A percentile compares a stretch with the other conserved stretches of the same genome.
These are phyloP conservation scores for Protobothrops flavoviridis DNA, from an alignment of 2,113 vertebrate species.

Conservation along the genomic window DNA sequence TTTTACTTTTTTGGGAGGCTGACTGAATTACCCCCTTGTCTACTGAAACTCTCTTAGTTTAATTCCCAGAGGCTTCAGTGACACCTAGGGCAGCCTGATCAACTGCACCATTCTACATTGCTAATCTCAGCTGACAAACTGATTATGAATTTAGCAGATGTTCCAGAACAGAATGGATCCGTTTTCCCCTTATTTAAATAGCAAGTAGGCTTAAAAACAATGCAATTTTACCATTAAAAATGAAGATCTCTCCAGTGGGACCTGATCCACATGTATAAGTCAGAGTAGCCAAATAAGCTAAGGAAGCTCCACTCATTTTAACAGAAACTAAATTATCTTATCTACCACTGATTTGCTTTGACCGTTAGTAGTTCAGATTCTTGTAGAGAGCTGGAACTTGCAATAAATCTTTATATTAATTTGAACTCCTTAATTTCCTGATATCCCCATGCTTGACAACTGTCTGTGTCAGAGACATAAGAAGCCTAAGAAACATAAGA, in stretches of 20 bases:
- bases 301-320: slow-evolving; percentile 9
- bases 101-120: slow-evolving; percentile 55
- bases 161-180: slow-evolving; percentile 44
- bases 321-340: neutral
- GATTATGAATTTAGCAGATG: slow-evolving; percentile 53
- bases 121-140: slow-evolving; percentile 43
- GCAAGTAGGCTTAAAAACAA: slow-evolving; percentile 25
- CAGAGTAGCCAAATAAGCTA: slow-evolving; percentile 23
- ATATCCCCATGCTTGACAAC: neutral
- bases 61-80: slow-evolving; percentile 54
- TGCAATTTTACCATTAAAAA: slow-evolving; percentile 37
- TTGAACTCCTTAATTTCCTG: neutral
- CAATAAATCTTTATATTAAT: neutral
- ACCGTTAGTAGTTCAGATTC: neutral
- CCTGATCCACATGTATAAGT: slow-evolving; percentile 36
- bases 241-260: slow-evolving; percentile 42
- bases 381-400: neutral
- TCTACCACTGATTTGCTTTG: neutral
- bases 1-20: slow-evolving; percentile 25
- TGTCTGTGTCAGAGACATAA: neutral
- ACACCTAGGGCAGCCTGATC: slow-evolving; percentile 58
- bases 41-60: slow-evolving; percentile 57
- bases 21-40: slow-evolving; percentile 65
- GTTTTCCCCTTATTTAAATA: slow-evolving; percentile 28
- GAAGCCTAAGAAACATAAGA: neutral